Percentiles rank a stretch among this genome's conserved stretches.
Conservation (phyloP, 1,140 invertebrate species). For the Thrips palmi region DNA sequence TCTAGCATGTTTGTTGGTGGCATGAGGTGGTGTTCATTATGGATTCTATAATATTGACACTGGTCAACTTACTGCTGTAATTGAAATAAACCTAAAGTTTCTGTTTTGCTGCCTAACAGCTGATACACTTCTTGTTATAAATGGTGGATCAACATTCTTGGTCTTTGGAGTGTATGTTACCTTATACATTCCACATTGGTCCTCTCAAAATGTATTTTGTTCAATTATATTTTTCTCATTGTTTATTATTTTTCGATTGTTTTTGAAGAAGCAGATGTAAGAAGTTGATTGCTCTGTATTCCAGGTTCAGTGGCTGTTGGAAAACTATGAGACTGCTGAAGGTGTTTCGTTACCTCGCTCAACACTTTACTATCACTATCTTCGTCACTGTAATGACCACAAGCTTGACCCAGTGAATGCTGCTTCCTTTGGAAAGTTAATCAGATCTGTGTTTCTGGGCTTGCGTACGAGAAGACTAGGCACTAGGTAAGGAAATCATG, state of each 20-base stretch:
- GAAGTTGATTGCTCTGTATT: conserved; percentile 6
- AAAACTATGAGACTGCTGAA: conserved; percentile 97
- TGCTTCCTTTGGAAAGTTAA: conserved; percentile 97
- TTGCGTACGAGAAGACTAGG: conserved; percentile 83
- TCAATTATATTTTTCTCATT: conserved; percentile 8
- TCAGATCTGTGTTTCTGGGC: conserved; percentile 92
- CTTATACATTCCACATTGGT: neutral
- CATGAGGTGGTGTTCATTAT: too few species aligned
- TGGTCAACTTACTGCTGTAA: neutral
- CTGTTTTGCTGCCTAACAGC: too few species aligned
- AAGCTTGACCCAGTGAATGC: conserved; percentile 96
- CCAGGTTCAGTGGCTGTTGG: conserved; percentile 90
- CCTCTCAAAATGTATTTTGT: neutral
- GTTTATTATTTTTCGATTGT: conserved; percentile 8
- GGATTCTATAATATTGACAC: neutral
- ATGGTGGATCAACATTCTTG: too few species aligned
- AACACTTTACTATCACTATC: conserved; percentile 92
- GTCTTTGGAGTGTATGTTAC: too few species aligned
- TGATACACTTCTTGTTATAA: too few species aligned
- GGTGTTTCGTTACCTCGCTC: conserved; percentile 91
- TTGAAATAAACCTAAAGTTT: too few species aligned
- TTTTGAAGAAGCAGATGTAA: conserved; percentile 2
- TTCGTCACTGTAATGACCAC: conserved; percentile 83
- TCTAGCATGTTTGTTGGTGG: too few species aligned
- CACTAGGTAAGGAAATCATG: conserved; percentile 43